A percentile compares a stretch with the other conserved stretches of the same genome.
Evolutionary conservation across 2,888 invertebrate species (phyloP).

Genomic region (Rhabditophanes sp.): DNA sequence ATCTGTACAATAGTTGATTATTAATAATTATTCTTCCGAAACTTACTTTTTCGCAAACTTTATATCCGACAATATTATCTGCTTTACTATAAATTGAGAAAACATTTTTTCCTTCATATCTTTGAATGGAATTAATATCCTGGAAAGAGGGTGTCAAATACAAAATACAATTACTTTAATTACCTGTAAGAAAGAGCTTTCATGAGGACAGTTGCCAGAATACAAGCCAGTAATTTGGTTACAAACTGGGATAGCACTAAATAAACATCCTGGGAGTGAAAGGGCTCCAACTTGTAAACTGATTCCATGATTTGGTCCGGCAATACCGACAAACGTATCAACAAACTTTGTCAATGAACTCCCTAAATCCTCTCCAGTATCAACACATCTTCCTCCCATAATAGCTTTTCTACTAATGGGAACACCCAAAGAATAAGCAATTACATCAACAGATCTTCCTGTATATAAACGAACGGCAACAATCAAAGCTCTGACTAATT

Average conservation of each 20-base stretch:
- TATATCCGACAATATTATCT: slow-evolving; percentile 33
- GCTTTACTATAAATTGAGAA: slow-evolving; percentile 29
- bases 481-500: slow-evolving; percentile 31
- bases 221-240: slow-evolving; percentile 31
- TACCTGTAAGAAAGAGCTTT: slow-evolving; percentile 33
- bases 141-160: too few relatives aligned
- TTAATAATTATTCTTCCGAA: not conserved
- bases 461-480: slow-evolving; percentile 42
- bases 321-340: slow-evolving; percentile 40
- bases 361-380: not conserved
- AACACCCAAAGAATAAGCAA: slow-evolving; percentile 39
- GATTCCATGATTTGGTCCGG: slow-evolving; percentile 41
- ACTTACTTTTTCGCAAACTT: slow-evolving; percentile 25
- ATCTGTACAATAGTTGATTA: slow-evolving; percentile 13
- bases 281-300: slow-evolving; percentile 31
- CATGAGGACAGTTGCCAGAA: slow-evolving; percentile 35
- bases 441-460: slow-evolving; percentile 38
- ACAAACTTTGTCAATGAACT: slow-evolving; percentile 17
- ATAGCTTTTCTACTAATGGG: slow-evolving; percentile 38
- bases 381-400: slow-evolving; percentile 23
- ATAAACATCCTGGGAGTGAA: slow-evolving; percentile 33
- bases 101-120: slow-evolving; percentile 35
- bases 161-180: too few relatives aligned
- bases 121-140: slow-evolving; percentile 32
- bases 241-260: slow-evolving; percentile 19